Evolutionary conservation across 2,797 vertebrate species (phyloP).

Genomic region (Gallinago solitaria): DNA sequence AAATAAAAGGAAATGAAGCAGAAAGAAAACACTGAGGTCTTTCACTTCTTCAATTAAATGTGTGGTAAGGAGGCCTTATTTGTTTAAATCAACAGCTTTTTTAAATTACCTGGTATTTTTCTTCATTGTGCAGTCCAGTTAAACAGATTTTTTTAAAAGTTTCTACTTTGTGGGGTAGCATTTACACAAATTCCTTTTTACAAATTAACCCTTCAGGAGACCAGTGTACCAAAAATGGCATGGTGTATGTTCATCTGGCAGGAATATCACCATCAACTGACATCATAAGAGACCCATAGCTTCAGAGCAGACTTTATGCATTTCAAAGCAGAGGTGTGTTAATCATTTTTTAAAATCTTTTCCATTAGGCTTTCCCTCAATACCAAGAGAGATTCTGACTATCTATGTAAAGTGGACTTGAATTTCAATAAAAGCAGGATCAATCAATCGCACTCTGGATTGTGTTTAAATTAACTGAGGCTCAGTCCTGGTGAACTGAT

Average conservation of each 20-base stretch:
- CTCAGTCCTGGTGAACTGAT: neutral
- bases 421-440: neutral
- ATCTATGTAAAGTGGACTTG: neutral
- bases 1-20: slow-evolving; percentile 28
- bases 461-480: neutral
- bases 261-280: neutral
- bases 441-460: neutral
- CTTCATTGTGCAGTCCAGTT: slow-evolving; percentile 8
- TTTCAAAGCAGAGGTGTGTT: neutral
- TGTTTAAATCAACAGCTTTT: slow-evolving; percentile 43
- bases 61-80: neutral
- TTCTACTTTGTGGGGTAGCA: neutral
- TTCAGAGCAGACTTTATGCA: neutral
- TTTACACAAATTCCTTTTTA: neutral
- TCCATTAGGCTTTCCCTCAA: neutral
- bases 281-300: neutral
- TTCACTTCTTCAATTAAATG: slow-evolving; percentile 40
- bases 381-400: neutral
- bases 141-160: neutral
- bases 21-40: slow-evolving; percentile 36
- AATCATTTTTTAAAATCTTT: neutral
- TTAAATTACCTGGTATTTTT: slow-evolving; percentile 7
- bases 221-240: neutral
- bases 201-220: neutral
- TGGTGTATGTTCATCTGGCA: neutral